These are phyloP conservation scores for Hippocampus zosterae DNA, from an alignment of 2,113 vertebrate species.

Conservation along the genomic window DNA sequence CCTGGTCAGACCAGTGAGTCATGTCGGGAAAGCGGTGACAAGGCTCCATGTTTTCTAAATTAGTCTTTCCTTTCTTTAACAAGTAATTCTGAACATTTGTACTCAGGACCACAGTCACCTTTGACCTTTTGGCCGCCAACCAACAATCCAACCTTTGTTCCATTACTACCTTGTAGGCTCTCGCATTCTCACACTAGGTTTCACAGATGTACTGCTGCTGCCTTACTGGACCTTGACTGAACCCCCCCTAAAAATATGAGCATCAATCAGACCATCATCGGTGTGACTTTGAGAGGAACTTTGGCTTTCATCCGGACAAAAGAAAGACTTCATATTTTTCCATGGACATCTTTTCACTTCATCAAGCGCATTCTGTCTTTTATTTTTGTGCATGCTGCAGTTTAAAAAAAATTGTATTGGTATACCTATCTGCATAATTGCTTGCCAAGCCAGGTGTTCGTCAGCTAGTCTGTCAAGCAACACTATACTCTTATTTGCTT, in stretches of 20 bases:
- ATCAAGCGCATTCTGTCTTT: neutral
- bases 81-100: constrained; percentile 22
- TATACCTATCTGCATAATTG: constrained; percentile 15
- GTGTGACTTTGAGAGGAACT: neutral
- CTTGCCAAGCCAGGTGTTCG: constrained; percentile 40
- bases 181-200: constrained; percentile 4
- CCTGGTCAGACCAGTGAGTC: constrained; percentile 53
- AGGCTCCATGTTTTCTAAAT: constrained; percentile 14
- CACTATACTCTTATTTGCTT: constrained; percentile 21
- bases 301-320: neutral
- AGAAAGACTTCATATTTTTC: neutral
- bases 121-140: constrained; percentile 1
- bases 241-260: constrained; percentile 1
- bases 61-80: constrained; percentile 19
- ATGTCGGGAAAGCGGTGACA: constrained; percentile 3
- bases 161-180: neutral
- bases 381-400: neutral
- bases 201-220: constrained; percentile 3
- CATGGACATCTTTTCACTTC: neutral
- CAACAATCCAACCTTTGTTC: constrained; percentile 36
- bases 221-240: constrained; percentile 3
- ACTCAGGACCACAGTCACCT: constrained; percentile 15
- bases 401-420: neutral
- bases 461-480: constrained; percentile 41
- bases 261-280: constrained; percentile 4